These are phyloP conservation scores for Mycalesis mineus DNA, from an alignment of 2,888 invertebrate genomes.

Conservation along the genomic window DNA sequence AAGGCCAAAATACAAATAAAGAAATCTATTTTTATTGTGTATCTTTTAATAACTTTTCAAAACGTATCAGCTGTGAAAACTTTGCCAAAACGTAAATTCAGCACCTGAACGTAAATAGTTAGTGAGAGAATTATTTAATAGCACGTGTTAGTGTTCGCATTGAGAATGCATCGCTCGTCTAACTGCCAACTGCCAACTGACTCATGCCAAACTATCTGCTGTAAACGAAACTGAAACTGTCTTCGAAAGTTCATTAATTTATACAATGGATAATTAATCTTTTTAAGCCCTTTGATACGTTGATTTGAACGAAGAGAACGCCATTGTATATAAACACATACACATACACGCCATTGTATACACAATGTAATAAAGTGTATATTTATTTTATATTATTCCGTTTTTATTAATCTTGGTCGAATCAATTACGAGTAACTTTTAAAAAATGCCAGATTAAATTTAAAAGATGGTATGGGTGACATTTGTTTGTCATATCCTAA, in stretches of 20 bases:
- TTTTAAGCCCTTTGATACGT: too few species aligned
- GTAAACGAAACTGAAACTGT: constrained; percentile 12
- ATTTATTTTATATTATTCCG: too few species aligned
- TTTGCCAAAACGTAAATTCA: constrained; percentile 3
- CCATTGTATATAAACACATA: too few species aligned
- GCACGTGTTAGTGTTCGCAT: constrained; percentile 30
- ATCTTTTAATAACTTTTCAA: background rate
- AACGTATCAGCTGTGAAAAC: constrained; percentile 2
- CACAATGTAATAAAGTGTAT: too few species aligned
- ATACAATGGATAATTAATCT: background rate
- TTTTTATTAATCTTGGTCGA: too few species aligned
- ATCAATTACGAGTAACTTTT: too few species aligned
- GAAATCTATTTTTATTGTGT: constrained; percentile 5
- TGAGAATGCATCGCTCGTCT: constrained; percentile 34
- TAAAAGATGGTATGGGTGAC: too few species aligned
- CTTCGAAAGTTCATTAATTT: constrained; percentile 7
- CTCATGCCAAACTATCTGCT: constrained; percentile 45
- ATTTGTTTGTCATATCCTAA: too few species aligned
- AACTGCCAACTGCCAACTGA: constrained; percentile 54
- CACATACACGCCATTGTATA: too few species aligned
- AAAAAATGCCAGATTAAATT: too few species aligned
- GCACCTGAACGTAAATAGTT: constrained; percentile 47
- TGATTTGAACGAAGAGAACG: too few species aligned
- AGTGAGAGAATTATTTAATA: constrained; percentile 39
- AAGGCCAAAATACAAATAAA: background rate